Percentiles rank a stretch among this genome's conserved stretches.
Conservation (phyloP, 1,140 invertebrate genomes). For the Drosophila aff. region DNA sequence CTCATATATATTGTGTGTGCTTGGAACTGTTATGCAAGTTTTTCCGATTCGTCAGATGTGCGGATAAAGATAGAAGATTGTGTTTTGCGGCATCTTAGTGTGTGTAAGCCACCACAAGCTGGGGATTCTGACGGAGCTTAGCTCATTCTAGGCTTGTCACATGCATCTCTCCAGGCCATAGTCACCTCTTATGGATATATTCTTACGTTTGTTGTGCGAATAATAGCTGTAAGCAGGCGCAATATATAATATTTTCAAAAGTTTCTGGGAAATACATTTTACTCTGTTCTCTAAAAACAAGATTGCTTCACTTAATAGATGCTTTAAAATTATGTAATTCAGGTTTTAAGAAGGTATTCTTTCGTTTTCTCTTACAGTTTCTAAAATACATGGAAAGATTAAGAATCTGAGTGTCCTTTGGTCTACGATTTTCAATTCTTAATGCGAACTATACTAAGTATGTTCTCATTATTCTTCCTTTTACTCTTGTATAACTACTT, state of each 20-base stretch:
- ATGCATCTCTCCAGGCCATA: slow-evolving; percentile 22
- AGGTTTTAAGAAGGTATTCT: no score
- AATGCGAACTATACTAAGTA: not conserved
- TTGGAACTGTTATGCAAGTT: slow-evolving; percentile 44
- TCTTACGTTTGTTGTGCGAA: not conserved
- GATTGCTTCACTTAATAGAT: not conserved
- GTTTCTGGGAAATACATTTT: not conserved
- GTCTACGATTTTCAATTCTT: not conserved
- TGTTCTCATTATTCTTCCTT: not conserved
- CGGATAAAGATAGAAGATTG: slow-evolving; percentile 18
- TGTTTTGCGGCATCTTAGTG: not conserved
- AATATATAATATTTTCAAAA: not conserved
- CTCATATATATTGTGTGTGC: not conserved
- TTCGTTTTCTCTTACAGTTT: not conserved
- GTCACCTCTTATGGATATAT: not conserved
- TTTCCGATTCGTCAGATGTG: slow-evolving; percentile 22
- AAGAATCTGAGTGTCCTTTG: accelerated
- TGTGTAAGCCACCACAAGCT: slow-evolving; percentile 17
- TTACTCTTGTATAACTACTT: not conserved
- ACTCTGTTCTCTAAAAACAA: not conserved
- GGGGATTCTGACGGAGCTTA: slow-evolving; percentile 13
- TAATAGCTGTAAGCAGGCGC: not conserved
- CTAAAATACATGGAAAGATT: no score
- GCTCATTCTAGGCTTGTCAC: slow-evolving; percentile 34
- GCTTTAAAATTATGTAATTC: not conserved